phyloP scores from a whole-genome alignment of 2,888 invertebrate genomes.

The Amphipyra berbera region DNA sequence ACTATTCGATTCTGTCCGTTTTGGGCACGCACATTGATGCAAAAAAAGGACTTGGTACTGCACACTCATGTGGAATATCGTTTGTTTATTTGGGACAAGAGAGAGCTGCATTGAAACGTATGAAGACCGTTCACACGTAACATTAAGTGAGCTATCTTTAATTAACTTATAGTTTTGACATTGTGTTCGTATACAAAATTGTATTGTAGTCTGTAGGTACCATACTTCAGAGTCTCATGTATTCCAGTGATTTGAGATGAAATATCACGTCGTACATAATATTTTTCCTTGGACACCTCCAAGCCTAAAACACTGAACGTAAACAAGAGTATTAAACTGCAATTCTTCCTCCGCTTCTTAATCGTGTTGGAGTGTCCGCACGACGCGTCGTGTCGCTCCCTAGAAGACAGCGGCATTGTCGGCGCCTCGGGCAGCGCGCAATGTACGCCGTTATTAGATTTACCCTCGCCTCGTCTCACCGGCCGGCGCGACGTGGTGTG shows the following conservation, averaged over 20 bases:
- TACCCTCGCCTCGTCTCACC: slow-evolving; percentile 8
- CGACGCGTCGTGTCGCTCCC: background rate
- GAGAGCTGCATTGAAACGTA: no score
- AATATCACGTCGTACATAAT: no score
- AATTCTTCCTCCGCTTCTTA: background rate
- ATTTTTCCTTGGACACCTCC: no score
- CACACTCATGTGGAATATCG: background rate
- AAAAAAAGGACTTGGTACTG: background rate
- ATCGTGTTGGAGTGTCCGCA: slow-evolving; percentile 2
- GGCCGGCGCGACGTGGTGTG: background rate
- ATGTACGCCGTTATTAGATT: slow-evolving; percentile 33
- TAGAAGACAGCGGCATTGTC: slow-evolving; percentile 8
- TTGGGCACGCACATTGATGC: background rate
- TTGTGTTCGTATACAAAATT: background rate
- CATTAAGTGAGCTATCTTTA: no score
- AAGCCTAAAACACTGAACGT: background rate
- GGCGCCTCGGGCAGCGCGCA: slow-evolving; percentile 8
- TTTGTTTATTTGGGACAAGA: background rate
- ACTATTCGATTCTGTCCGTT: slow-evolving; percentile 1
- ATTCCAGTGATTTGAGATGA: no score
- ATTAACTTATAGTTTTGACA: no score
- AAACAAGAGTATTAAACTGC: slow-evolving; percentile 16
- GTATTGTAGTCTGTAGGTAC: no score
- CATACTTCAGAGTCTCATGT: no score
- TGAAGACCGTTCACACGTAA: no score